Evolutionary conservation across 2,888 invertebrate species (phyloP), one percentile per base, ranked within the genome.

Genomic region (Cerceris rybyensis): DNA sequence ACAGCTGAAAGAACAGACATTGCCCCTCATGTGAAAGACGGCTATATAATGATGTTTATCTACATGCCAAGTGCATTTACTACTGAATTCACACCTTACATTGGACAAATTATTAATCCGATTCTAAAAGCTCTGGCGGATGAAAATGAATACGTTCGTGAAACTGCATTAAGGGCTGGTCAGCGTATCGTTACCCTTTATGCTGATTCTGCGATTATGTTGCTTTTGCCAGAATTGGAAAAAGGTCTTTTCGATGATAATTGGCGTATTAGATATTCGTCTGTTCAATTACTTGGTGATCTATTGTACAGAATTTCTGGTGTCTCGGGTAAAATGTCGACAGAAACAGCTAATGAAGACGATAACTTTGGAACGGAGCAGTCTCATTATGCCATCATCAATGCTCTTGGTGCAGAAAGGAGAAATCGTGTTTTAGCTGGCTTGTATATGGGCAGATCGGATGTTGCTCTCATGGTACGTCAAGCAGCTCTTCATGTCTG

Each of bases 1-100:
- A 98, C 98, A 0, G 98, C 98, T 0, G 98, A 98, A 91, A 95
- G 98, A 76, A 96, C 96, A 0, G 98, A 98, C 92, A 97, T 98
- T 87, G 97, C 98, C 7, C 97, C 99, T 0, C 98, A 98, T 93
- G 99, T 99, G 1, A 98, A 99, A 90, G 99, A 99, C 93, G 99
- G 99, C 57, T 99, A 99, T 93, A 98, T 99, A 80, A 98, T 99
- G 98, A 98, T 99, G 98, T 99, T 99, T 93, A 99, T 99, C 90
- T 99, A 99, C 93, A 97, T 99, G 96, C 99, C 99, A 2, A 96
- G 96, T 77, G 98, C 98, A 11, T 99, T 99, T 93, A 98, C 98
- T 7, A 96, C 96, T 81, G 98, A 98, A 91, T 99, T 99, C 93
- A 96, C 97, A 0, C 97, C 97, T 0, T 99, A 99, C 93, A 97